Conservation (phyloP, 2,113 vertebrate genomes). For the Leucosticte australis region DNA sequence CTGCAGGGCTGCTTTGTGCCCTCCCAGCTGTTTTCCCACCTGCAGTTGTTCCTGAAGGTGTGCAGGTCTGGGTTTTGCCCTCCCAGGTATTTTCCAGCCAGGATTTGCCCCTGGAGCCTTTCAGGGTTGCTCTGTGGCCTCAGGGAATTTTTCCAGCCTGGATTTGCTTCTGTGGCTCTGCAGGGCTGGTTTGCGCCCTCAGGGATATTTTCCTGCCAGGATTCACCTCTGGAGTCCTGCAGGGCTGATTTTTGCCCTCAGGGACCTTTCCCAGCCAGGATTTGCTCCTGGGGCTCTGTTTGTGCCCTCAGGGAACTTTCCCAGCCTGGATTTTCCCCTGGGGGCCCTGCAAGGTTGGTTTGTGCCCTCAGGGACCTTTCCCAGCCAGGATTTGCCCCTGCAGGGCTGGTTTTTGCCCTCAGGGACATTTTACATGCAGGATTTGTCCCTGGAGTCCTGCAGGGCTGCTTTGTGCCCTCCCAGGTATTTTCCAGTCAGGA, state of each 20-base stretch:
- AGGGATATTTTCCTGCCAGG: neutral
- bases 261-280: no score
- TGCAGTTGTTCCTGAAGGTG: no score
- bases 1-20: no score
- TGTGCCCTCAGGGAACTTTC: no score
- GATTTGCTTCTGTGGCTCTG: no score
- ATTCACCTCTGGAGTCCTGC: no score
- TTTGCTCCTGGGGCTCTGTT: no score
- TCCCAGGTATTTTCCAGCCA: neutral
- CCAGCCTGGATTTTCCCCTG: neutral
- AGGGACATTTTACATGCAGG: fast-evolving
- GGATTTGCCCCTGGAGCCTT: neutral
- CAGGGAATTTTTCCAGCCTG: no score
- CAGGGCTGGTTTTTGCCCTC: neutral
- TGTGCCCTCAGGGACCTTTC: neutral
- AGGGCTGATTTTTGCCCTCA: neutral
- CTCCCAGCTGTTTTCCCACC: neutral
- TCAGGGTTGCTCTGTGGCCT: no score
- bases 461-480: neutral
- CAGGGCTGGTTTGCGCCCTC: neutral
- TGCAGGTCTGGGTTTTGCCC: neutral
- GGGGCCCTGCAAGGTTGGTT: no score
- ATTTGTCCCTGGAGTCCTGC: fast-evolving
- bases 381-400: fast-evolving
- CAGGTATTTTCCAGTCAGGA: neutral